Conservation (phyloP, 1,140 invertebrate species). For the Drosophila lacertosa region DNA sequence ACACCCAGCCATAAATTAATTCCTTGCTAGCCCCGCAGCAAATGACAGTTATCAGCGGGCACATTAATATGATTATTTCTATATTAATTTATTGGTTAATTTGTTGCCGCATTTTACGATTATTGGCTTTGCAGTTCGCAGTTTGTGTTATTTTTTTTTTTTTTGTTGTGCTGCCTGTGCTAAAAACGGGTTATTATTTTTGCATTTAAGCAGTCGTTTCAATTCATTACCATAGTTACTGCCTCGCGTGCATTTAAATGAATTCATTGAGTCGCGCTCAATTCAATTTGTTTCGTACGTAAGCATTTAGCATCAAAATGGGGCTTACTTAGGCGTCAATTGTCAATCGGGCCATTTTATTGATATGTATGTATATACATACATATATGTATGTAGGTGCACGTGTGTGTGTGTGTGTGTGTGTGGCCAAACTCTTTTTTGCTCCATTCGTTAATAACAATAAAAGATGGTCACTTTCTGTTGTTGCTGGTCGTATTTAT, state of each 20-base stretch:
- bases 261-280: conserved; percentile 75
- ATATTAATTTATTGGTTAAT: conserved; percentile 83
- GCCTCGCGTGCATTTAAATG: conserved; percentile 79
- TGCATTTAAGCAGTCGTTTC: conserved; percentile 72
- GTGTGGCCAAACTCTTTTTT: no score
- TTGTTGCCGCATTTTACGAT: conserved; percentile 76
- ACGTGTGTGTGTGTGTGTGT: no score
- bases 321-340: conserved; percentile 46
- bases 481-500: conserved; percentile 16
- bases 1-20: conserved; percentile 1
- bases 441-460: conserved; percentile 29
- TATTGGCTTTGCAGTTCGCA: conserved; percentile 67
- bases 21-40: neutral
- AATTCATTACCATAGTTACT: conserved; percentile 77
- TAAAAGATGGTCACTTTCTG: conserved; percentile 30
- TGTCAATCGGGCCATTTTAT: conserved; percentile 47
- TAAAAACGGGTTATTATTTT: conserved; percentile 79
- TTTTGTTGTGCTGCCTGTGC: conserved; percentile 7
- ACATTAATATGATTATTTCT: conserved; percentile 81
- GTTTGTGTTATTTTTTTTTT: no score
- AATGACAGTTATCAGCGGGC: conserved; percentile 71
- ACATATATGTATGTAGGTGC: no score
- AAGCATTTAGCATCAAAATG: conserved; percentile 62
- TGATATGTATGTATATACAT: no score
- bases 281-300: conserved; percentile 72